A percentile compares a stretch with the other conserved stretches of the same genome.
Evolutionary conservation across 2,797 vertebrate species (phyloP).

Genomic region (Ptychobarbus kaznakovi): DNA sequence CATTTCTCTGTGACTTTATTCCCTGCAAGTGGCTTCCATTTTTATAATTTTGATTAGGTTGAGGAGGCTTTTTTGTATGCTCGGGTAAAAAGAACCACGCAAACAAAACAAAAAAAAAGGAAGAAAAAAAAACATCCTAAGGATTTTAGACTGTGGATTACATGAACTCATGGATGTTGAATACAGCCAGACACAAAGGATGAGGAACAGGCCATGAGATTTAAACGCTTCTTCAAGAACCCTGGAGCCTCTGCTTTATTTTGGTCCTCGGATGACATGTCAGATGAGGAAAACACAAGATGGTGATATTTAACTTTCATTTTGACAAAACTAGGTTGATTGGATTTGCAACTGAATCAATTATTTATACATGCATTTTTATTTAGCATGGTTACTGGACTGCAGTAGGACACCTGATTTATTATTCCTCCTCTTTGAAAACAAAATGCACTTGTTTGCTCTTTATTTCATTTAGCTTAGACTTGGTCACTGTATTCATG

Average conservation of each 20-base stretch:
- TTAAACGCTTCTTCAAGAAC: conserved; percentile 60
- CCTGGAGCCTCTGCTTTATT: conserved; percentile 64
- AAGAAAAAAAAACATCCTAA: conserved; percentile 49
- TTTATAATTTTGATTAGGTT: conserved; percentile 72
- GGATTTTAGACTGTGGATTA: conserved; percentile 66
- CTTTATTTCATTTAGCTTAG: conserved; percentile 62
- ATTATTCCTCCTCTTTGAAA: conserved; percentile 58
- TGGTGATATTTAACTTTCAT: conserved; percentile 75
- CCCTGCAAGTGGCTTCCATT: conserved; percentile 82
- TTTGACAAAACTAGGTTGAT: conserved; percentile 64
- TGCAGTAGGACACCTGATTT: conserved; percentile 70
- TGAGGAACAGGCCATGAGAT: conserved; percentile 66
- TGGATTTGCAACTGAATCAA: conserved; percentile 67
- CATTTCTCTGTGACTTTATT: conserved; percentile 72
- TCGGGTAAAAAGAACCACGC: conserved; percentile 72
- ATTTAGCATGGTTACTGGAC: conserved; percentile 76
- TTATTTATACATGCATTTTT: conserved; percentile 66
- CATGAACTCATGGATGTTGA: conserved; percentile 61
- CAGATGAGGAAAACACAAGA: conserved; percentile 48
- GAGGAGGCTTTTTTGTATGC: conserved; percentile 69
- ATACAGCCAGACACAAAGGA: conserved; percentile 63
- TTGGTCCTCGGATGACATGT: conserved; percentile 52
- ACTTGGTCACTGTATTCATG: conserved; percentile 62
- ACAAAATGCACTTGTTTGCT: conserved; percentile 66
- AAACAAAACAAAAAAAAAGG: conserved; percentile 65